Evolutionary conservation across 1,140 invertebrate genomes (phyloP).

Genomic region (Euschistus heros): DNA sequence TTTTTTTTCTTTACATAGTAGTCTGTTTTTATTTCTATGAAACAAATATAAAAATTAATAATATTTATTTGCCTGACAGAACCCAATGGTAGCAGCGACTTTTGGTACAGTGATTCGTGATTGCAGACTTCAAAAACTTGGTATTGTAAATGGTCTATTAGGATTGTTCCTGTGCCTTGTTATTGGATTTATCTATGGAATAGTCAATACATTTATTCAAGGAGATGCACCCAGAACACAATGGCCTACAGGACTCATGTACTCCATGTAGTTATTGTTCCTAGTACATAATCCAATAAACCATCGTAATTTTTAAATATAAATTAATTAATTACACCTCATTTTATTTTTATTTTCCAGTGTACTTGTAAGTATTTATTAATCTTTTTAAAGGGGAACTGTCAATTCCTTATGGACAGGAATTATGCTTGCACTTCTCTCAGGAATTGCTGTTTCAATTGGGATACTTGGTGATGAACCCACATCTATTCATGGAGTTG

Average conservation of each 20-base stretch:
- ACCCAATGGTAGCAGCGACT: conserved; percentile 61
- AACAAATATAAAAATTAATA: neutral
- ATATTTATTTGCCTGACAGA: conserved; percentile 37
- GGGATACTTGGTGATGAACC: conserved; percentile 60
- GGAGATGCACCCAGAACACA: conserved; percentile 42
- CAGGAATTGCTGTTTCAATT: conserved; percentile 63
- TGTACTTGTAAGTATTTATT: too few relatives aligned
- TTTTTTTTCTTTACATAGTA: too few relatives aligned
- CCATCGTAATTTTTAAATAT: too few relatives aligned
- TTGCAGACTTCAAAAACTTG: conserved; percentile 44
- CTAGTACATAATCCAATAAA: too few relatives aligned
- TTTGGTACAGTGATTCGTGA: conserved; percentile 60
- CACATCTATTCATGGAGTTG: conserved; percentile 64
- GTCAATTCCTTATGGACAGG: conserved; percentile 53
- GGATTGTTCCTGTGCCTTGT: conserved; percentile 49
- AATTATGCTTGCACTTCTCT: conserved; percentile 54
- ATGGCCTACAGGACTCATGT: conserved; percentile 60
- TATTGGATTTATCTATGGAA: conserved; percentile 57
- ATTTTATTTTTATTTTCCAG: too few relatives aligned
- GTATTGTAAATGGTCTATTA: conserved; percentile 50
- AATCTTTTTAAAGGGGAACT: conserved; percentile 47
- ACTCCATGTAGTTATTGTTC: conserved; percentile 38
- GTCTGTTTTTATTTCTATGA: too few relatives aligned
- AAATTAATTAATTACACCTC: too few relatives aligned
- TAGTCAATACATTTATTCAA: conserved; percentile 45